A percentile compares a stretch with the other conserved stretches of the same genome.
These are phyloP conservation scores for Sprattus sprattus DNA, from an alignment of 2,113 vertebrate genomes.

Conservation along the genomic window DNA sequence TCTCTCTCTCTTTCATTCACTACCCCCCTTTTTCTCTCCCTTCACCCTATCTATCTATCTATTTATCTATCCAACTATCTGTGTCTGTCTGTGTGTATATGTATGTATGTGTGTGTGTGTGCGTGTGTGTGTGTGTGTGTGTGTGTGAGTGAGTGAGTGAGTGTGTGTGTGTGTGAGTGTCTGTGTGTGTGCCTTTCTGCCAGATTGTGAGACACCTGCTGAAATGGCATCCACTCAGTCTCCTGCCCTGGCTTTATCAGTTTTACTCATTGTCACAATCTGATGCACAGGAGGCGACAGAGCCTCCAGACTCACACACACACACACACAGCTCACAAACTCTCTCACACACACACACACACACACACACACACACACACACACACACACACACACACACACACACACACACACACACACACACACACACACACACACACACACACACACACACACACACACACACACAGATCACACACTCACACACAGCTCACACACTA, in stretches of 20 bases:
- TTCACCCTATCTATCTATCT: neutral
- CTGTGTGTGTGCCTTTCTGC: neutral
- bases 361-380: conserved; percentile 52
- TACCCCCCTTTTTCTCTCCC: neutral
- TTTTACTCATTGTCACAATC: conserved; percentile 45
- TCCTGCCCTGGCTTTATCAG: conserved; percentile 32
- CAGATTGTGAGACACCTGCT: conserved; percentile 11
- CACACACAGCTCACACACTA: neutral
- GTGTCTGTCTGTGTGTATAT: neutral
- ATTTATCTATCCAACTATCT: neutral
- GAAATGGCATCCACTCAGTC: conserved; percentile 24
- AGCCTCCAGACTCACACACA: conserved; percentile 30
- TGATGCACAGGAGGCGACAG: conserved; percentile 21
- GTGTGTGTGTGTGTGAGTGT: neutral
- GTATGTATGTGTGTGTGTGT: conserved; percentile 5
- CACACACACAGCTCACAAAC: neutral
- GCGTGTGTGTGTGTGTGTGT: conserved; percentile 11
- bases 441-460: conserved; percentile 2
- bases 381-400: conserved; percentile 48
- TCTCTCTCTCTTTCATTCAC: neutral
- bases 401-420: neutral
- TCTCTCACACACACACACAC: conserved; percentile 21
- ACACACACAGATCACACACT: conserved; percentile 10
- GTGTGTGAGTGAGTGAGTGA: neutral
- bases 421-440: neutral